These are phyloP conservation scores for Ceratothoa steindachneri DNA, from an alignment of 2,888 invertebrate species.

Conservation along the genomic window DNA sequence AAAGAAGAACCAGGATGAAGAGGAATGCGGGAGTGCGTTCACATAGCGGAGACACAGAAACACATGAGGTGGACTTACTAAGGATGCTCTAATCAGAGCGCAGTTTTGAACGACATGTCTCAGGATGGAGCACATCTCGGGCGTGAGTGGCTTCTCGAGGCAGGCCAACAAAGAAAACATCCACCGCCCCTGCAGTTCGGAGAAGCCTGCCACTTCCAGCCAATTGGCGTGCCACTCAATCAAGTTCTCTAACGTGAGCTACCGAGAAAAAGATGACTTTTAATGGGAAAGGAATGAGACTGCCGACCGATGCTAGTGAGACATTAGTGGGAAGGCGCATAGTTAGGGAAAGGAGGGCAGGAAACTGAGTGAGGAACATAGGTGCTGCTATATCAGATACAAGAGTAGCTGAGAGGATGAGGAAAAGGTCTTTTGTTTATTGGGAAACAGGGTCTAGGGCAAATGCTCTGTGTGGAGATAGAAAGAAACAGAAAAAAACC, in stretches of 20 bases:
- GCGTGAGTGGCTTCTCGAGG: slow-evolving; percentile 64
- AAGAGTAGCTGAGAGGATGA: no score
- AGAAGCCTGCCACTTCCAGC: slow-evolving; percentile 56
- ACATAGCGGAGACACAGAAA: no score
- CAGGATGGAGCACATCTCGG: slow-evolving; percentile 64
- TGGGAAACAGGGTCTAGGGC: no score
- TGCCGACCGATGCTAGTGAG: not conserved
- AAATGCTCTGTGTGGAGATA: no score
- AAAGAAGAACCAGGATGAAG: no score
- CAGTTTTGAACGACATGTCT: slow-evolving; percentile 64
- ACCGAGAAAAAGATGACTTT: not conserved
- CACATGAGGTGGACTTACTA: slow-evolving; percentile 52
- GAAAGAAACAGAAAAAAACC: no score
- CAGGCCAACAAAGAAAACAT: slow-evolving; percentile 65
- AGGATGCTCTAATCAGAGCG: slow-evolving; percentile 57
- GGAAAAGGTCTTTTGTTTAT: no score
- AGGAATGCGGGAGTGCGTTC: no score
- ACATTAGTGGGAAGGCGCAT: not conserved
- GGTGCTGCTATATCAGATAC: no score
- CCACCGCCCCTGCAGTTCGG: slow-evolving; percentile 63
- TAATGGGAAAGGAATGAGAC: no score
- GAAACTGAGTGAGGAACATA: not conserved
- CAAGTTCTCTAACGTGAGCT: slow-evolving; percentile 37
- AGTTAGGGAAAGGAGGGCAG: not conserved
- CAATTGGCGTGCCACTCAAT: slow-evolving; percentile 57